phyloP scores from a whole-genome alignment of 1,140 invertebrate genomes.

The Drosophila insularis region DNA sequence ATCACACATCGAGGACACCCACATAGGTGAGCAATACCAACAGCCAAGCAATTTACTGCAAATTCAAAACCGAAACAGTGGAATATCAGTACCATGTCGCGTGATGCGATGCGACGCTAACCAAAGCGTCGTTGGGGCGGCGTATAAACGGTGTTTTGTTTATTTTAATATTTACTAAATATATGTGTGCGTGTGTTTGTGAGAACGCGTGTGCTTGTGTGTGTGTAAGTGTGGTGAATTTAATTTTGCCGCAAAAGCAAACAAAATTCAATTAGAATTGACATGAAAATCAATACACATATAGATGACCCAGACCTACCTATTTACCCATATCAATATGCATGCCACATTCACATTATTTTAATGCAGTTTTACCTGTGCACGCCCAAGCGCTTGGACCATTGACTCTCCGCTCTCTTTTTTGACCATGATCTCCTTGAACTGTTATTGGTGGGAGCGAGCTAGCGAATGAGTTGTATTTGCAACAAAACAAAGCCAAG shows the following conservation, averaged over 20 bases:
- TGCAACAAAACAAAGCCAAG: constrained; percentile 69
- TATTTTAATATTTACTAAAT: constrained; percentile 74
- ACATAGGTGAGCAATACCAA: constrained; percentile 88
- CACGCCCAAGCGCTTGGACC: constrained; percentile 37
- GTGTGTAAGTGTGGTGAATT: constrained; percentile 42
- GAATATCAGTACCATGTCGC: constrained; percentile 62
- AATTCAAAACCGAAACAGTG: constrained; percentile 27
- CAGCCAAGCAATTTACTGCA: constrained; percentile 25
- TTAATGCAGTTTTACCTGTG: constrained; percentile 37
- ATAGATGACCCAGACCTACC: constrained; percentile 23
- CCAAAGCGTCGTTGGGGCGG: constrained; percentile 33
- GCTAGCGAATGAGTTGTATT: constrained; percentile 55
- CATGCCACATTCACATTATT: constrained; percentile 25
- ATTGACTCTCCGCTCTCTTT: constrained; percentile 28
- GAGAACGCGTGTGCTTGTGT: constrained; percentile 27
- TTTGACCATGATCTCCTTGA: constrained; percentile 32
- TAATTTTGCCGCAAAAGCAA: constrained; percentile 38
- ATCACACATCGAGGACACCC: constrained; percentile 92
- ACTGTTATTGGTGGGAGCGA: constrained; percentile 34
- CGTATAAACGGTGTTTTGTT: constrained; percentile 62
- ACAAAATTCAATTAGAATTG: constrained; percentile 51
- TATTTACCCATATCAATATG: background rate
- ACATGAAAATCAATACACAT: constrained; percentile 42
- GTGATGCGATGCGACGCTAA: constrained; percentile 45
- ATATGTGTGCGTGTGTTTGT: constrained; percentile 8